Evolutionary conservation across 2,113 vertebrate genomes (phyloP).

Genomic region (Leptodactylus fuscus): DNA sequence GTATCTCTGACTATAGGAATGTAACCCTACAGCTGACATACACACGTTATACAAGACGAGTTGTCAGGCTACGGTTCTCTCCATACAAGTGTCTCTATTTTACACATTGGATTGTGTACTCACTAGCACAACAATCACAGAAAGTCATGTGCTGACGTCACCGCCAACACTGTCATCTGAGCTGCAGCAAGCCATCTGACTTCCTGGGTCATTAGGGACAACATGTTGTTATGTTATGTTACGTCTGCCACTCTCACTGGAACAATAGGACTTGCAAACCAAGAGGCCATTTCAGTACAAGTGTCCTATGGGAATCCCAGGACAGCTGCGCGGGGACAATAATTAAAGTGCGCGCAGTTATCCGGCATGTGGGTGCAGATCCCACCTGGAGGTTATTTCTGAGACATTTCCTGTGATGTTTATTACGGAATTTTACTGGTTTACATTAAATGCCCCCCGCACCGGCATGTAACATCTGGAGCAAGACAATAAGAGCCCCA

Average conservation of each 20-base stretch:
- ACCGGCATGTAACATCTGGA: not conserved
- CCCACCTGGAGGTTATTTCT: constrained; percentile 27
- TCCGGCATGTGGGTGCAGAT: constrained; percentile 29
- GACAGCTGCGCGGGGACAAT: constrained; percentile 48
- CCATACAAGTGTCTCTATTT: no score
- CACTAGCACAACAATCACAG: not conserved
- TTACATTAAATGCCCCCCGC: not conserved
- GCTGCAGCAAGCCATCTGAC: not conserved
- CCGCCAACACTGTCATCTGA: constrained; percentile 12
- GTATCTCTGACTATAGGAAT: no score
- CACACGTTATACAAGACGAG: no score
- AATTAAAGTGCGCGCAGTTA: constrained; percentile 14
- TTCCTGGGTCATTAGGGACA: constrained; percentile 49
- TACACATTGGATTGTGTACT: no score
- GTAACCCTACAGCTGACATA: no score
- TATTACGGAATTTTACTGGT: constrained; percentile 14
- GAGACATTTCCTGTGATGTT: not conserved
- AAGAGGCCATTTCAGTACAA: constrained; percentile 52
- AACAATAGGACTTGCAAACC: constrained; percentile 46
- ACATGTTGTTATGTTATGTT: constrained; percentile 27
- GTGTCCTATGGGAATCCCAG: constrained; percentile 44
- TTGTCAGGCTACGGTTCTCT: not conserved
- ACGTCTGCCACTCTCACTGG: constrained; percentile 17
- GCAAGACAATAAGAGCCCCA: not conserved
- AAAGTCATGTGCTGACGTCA: not conserved